Base-by-base conservation (phyloP, 2,113 vertebrate genomes). In the Xenus cinereus region DNA sequence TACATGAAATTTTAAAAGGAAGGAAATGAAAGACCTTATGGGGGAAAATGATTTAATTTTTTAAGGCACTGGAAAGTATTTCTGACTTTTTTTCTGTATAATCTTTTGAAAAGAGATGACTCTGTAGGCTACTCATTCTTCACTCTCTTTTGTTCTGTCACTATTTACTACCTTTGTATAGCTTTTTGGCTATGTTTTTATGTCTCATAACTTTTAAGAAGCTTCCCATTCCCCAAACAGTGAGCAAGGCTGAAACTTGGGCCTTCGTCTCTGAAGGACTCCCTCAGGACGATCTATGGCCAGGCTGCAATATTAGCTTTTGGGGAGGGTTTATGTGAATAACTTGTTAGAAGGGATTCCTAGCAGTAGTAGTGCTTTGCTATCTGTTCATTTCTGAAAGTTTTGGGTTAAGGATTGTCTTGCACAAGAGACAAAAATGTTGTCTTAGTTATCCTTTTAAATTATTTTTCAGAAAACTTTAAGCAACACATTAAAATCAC, bases 401-500 rank as follows among this genome's bases (percentile, higher is more conserved):
- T 32, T 87, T 84, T 57, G 7, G 5, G 7, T 64, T 74, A 71
- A 84, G 14, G 9, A 81, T 77, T 73, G 56, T 1, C 21, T 79
- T 91, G 8, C 5, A 4, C 19, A 71, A 80, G 27, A 35, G 19
- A 53, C 0, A 91, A 77, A 82, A 89, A 27, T 10, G 1, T 69
- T 59, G 23, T 32, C 0, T 0, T 35, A 32, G 4, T 20, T 39
- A 21, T 33, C 11, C 12, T 57, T 27, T 23, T 1, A 3, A 60
- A 26, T 11, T 64, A 10, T 91, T 84, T 75, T 89, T 54, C 33
- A 46, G 7, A 45, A 79, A 6, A 0, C 53, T 77, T 5, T 35
- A 71, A 48, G 18, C 10, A 66, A 10, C 5, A 35, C 2, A 18
- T 80, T 67, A 84, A 94, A 91, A 87, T 54, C 12, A 73, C 5